Evolutionary conservation across 2,888 invertebrate genomes (phyloP), one percentile per base, ranked within the genome.

Genomic region (Linnaemya vulpina): DNA sequence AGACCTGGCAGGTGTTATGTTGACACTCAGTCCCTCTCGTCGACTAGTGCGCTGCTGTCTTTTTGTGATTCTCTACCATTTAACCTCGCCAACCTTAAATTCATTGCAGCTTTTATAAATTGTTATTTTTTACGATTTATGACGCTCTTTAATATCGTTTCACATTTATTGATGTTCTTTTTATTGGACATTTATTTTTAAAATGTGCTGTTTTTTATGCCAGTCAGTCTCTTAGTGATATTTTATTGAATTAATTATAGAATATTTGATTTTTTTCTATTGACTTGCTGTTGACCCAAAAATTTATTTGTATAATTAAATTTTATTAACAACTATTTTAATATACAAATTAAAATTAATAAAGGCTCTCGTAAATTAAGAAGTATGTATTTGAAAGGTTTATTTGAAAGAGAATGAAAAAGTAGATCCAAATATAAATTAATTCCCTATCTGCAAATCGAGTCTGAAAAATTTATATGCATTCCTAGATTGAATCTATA

Each of bases 81-180:
- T 51, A 70, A 77, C 77, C 68, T 70, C 60, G 30, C 40, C 68
- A 60, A 77, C 67, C 25, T 40, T 20, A 62, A 62, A 68, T 70
- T 35, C 3, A 13, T 65, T 22, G 11, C 53, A 4, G 51, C 4
- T 60, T 81, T 68, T 68, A 20, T 17, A n/a, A 46, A 22, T 79
- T 40, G 15, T 46, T 43, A 58, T 58, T 63, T 80, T 74, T 51
- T 17, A 89, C 90, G 90, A 90, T 90, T 90, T 90, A 90, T 90
- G 89, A 89, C 87, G 88, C 55, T 67, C 83, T 77, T 87, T 85
- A 70, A 80, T 82, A 82, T 74, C 20, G 74, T 87, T 88, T 90
- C 90, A 89, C 90, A 88, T 89, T 90, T 90, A 90, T 90, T 88
- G 87, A 84, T 88, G 87, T 87, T 87, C 87, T 87, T 86, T 55